These are phyloP conservation scores for Silurus lanzhouensis DNA, from an alignment of 2,797 vertebrate species.

Conservation along the genomic window DNA sequence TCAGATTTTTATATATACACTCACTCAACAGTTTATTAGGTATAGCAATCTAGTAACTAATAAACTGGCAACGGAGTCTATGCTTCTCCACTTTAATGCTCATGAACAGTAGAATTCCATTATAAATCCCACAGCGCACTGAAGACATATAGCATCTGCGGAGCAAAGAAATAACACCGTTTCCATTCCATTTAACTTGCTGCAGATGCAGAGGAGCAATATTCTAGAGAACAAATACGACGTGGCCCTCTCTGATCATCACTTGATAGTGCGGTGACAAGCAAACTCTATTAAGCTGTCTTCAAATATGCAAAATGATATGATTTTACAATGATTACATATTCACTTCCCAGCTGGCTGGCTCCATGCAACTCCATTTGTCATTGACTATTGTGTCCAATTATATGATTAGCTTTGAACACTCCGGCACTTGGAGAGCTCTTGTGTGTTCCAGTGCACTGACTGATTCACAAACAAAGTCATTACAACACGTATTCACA, in stretches of 20 bases:
- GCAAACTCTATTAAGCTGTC: conserved; percentile 97
- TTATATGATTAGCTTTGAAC: conserved; percentile 99
- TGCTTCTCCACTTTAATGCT: conserved; percentile 44
- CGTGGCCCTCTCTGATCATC: conserved; percentile 73
- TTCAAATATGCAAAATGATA: conserved; percentile 99
- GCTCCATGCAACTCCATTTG: conserved; percentile 99
- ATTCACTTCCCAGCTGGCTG: conserved; percentile 99
- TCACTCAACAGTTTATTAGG: conserved; percentile 25
- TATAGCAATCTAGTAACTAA: conserved; percentile 19
- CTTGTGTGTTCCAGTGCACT: conserved; percentile 97
- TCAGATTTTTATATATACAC: conserved; percentile 27
- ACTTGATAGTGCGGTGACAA: conserved; percentile 84
- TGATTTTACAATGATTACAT: conserved; percentile 99
- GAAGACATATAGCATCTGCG: conserved; percentile 55
- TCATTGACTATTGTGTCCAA: conserved; percentile 99
- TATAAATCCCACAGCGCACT: conserved; percentile 54
- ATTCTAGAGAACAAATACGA: conserved; percentile 69
- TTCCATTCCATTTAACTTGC: conserved; percentile 57
- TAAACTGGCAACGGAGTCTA: conserved; percentile 18
- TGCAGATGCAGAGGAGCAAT: conserved; percentile 61
- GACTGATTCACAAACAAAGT: conserved; percentile 99
- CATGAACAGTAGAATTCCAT: conserved; percentile 52
- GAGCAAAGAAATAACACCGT: conserved; percentile 56
- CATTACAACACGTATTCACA: conserved; percentile 99
- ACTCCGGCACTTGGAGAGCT: conserved; percentile 99